Base-by-base conservation (phyloP, 2,113 vertebrate species). In the Stegastes partitus region DNA sequence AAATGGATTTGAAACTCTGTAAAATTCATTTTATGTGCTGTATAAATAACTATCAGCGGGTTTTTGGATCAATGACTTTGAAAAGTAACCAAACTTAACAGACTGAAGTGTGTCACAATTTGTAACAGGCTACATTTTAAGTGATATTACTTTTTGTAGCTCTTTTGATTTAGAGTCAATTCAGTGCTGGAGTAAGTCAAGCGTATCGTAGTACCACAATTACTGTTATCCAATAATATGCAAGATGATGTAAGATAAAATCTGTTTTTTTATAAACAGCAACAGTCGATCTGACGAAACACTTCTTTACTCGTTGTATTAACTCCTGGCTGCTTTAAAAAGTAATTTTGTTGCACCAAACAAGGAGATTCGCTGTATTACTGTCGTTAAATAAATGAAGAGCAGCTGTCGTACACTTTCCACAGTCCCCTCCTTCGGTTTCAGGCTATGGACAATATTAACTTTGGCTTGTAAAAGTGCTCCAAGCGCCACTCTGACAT, bases 401-500 rank as follows among this genome's bases (percentile, higher is more conserved):
- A 63, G 54, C 11, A 50, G 63, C 2, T 42, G 51, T 23, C 1
- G 2, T 56, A 5, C 34, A 26, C 6, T 69, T 61, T 63, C 21
- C 6, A 42, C 53, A 58, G 8, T 50, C 18, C 66, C 19, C 26
- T 68, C 31, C 23, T 22, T 58, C 15, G 54, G 44, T n/a, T 23
- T 71, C 11, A 1, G 69, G 70, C 34, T 50, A 22, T 5, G 70
- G 50, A 59, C 21, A 26, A 62, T 79, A 62, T 81, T 82, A 82
- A 71, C 77, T 81, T 26, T 63, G 53, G 34, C 69, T 82, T 70
- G n/a, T 11, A n/a, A 83, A 92, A 75, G 28, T 68, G 83, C 89
- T 78, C 28, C 34, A 2, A 83, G 87, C 81, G 15, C 75, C 62
- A 39, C 3, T 81, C 69, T 92, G 90, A 90, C 89, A 80, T 75